phyloP scores from a whole-genome alignment of 2,113 vertebrate species.

The Crotalus horridus region DNA sequence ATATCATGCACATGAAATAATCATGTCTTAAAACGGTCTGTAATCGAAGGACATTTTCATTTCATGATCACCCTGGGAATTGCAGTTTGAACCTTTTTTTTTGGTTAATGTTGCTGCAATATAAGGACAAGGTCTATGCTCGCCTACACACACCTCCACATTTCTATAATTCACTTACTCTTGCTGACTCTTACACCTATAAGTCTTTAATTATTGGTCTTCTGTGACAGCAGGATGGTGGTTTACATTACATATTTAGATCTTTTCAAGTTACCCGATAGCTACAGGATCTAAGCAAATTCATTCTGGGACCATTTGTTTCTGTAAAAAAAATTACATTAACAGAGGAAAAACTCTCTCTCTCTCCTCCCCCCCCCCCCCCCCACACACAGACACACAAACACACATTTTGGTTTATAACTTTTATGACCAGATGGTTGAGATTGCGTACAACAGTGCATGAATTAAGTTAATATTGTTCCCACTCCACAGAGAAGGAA shows the following conservation, averaged over 20 bases:
- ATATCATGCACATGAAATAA: slow-evolving; percentile 75
- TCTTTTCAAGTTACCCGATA: not conserved
- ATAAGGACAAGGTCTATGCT: slow-evolving; percentile 42
- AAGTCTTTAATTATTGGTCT: slow-evolving; percentile 11
- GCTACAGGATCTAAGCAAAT: not conserved
- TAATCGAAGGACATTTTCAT: slow-evolving; percentile 73
- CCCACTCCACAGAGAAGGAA: not conserved
- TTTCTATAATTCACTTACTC: slow-evolving; percentile 12
- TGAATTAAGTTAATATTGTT: not conserved
- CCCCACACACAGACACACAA: accelerated
- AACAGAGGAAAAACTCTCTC: not conserved
- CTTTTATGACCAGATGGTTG: no score
- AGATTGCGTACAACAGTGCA: not conserved
- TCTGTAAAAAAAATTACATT: not conserved
- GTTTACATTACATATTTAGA: not conserved
- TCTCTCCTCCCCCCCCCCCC: not conserved
- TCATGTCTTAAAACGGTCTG: slow-evolving; percentile 69
- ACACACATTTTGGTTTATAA: not conserved
- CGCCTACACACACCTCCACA: not conserved
- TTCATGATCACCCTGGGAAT: slow-evolving; percentile 68
- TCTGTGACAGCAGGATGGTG: not conserved
- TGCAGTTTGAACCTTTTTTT: slow-evolving; percentile 58
- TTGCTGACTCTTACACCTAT: accelerated
- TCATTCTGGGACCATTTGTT: not conserved
- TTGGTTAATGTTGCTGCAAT: slow-evolving; percentile 50